Conservation (phyloP, 2,113 vertebrate genomes). For the Ptilorrhoa leucosticta region DNA sequence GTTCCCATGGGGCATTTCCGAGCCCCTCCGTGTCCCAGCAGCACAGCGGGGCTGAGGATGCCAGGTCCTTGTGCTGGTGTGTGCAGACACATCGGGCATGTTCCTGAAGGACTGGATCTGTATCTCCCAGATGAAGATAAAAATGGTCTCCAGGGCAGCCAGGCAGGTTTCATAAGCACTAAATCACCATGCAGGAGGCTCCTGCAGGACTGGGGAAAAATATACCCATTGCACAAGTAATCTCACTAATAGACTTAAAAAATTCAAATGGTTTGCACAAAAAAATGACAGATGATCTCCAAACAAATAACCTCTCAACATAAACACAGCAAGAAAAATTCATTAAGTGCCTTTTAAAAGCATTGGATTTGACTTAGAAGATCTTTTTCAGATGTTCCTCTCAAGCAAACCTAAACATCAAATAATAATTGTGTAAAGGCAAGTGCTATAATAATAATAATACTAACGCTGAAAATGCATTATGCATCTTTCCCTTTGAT, state of each 20-base stretch:
- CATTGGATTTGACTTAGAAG: slow-evolving; percentile 42
- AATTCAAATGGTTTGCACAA: not conserved
- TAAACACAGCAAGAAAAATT: slow-evolving; percentile 55
- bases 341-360: slow-evolving; percentile 60
- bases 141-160: not conserved
- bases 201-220: slow-evolving; percentile 23
- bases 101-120: not conserved
- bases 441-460: slow-evolving; percentile 19
- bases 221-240: not conserved
- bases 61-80: not conserved
- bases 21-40: not conserved
- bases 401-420: slow-evolving; percentile 59
- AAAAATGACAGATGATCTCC: slow-evolving; percentile 29
- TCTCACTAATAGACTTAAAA: slow-evolving; percentile 23
- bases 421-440: slow-evolving; percentile 57
- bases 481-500: slow-evolving; percentile 9
- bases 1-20: not conserved
- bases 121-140: not conserved
- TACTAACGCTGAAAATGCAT: not conserved
- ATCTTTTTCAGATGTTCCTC: slow-evolving; percentile 58
- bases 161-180: not conserved
- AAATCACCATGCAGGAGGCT: not conserved
- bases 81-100: accelerated
- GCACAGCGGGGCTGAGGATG: not conserved
- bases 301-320: slow-evolving; percentile 39